Percentiles rank a stretch among this genome's conserved stretches.
Conservation (phyloP, 1,140 invertebrate species). For the Magallana ariakensis region DNA sequence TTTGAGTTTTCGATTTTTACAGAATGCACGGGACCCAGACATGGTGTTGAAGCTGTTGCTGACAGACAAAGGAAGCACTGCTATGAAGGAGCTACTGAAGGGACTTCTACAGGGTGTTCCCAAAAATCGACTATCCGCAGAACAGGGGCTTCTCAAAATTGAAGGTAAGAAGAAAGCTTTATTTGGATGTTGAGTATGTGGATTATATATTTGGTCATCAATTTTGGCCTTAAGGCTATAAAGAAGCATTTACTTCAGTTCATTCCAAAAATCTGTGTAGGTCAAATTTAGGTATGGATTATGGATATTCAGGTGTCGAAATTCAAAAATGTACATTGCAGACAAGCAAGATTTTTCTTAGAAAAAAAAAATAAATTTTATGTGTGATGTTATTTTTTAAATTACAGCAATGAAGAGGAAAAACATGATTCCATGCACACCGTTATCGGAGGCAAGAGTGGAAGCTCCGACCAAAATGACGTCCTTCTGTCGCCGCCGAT, state of each 20-base stretch:
- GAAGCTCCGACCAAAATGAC: background rate
- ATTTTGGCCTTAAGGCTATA: too few species aligned
- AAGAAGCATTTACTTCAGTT: too few species aligned
- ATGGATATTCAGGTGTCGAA: too few species aligned
- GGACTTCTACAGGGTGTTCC: slow-evolving; percentile 24
- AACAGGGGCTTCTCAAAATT: slow-evolving; percentile 16
- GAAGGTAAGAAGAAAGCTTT: background rate
- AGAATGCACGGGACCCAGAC: slow-evolving; percentile 33
- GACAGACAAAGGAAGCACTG: background rate
- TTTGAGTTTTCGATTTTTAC: background rate
- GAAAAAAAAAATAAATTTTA: too few species aligned
- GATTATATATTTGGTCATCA: too few species aligned
- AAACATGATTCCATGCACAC: background rate
- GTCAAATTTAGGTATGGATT: too few species aligned
- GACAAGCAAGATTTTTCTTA: too few species aligned
- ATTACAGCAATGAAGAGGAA: slow-evolving; percentile 10
- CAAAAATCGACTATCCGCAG: slow-evolving; percentile 11
- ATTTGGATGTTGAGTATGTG: background rate
- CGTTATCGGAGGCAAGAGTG: background rate
- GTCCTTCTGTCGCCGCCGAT: background rate
- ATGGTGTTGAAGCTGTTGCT: slow-evolving; percentile 23
- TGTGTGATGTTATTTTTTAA: too few species aligned
- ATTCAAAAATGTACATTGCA: too few species aligned
- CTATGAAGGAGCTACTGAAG: background rate
- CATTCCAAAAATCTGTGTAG: too few species aligned